Evolutionary conservation across 2,797 vertebrate genomes (phyloP), one percentile per base, ranked within the genome.

Genomic region (Echiichthys vipera): DNA sequence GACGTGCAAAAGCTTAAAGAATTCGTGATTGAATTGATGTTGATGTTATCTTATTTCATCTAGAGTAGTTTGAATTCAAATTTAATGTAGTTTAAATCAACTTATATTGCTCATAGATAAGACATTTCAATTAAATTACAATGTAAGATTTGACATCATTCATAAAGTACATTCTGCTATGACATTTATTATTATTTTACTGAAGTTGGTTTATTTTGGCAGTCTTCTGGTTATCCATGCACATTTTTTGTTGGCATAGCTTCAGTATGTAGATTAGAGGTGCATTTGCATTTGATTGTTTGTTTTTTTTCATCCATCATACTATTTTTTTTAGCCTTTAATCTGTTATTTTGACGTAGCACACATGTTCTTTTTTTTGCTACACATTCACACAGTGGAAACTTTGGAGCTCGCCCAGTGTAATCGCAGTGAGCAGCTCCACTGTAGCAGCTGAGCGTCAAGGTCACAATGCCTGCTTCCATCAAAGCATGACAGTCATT

Each of bases 381-480:
- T 72, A 74, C 68, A 66, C 65, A 66, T 80, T 58, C 42, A 55
- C 75, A 61, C 24, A 58, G 71, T 72, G 62, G 72, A 68, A 59
- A 80, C 83, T 70, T 81, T 81, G 81, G 83, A 80, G 69, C 77
- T 47, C 7, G 43, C 63, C 83, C 78, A 85, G 79, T 74, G 69
- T 78, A 85, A 85, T 78, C 83, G 74, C 40, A 65, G 49, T 7
- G 37, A 74, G 67, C 78, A 65, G 81, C 58, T 83, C 71, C 72
- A 64, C 56, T 70, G 45, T 77, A 74, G 57, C 72, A 72, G 77
- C 79, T 62, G 80, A 82, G 47, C 24, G 73, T 82, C 78, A 85
- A 88, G 87, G 84, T 88, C 84, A 43, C 46, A 80, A 10, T 3
- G 7, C 67, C 61, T 53, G 62, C 49, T 68, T 54, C 45, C 64